Conservation (phyloP, 2,113 vertebrate species). For the Daphoenositta chrysoptera region DNA sequence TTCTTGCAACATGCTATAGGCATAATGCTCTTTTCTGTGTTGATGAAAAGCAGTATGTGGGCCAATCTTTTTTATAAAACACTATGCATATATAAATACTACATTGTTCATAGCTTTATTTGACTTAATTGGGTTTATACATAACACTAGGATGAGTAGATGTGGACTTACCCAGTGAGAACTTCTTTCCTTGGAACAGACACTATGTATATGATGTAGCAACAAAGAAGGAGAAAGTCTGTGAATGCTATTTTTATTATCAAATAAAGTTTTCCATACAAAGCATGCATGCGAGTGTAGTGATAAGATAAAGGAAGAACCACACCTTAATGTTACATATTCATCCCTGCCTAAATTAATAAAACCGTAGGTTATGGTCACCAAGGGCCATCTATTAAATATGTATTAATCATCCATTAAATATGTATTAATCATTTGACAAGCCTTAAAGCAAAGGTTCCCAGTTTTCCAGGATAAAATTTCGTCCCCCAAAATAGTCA, state of each 20-base stretch:
- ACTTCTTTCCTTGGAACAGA: conserved; percentile 89
- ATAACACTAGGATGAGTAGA: conserved; percentile 89
- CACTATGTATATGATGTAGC: conserved; percentile 91
- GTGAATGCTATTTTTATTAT: conserved; percentile 98
- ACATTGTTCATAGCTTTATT: conserved; percentile 99
- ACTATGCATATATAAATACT: conserved; percentile 99
- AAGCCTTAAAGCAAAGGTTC: neutral
- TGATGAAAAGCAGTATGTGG: conserved; percentile 92
- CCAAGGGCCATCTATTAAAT: neutral
- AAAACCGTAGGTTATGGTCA: neutral
- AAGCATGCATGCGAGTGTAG: conserved; percentile 71
- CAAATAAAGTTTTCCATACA: conserved; percentile 97
- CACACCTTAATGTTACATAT: neutral
- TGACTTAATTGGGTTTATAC: conserved; percentile 88
- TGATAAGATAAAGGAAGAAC: conserved; percentile 55
- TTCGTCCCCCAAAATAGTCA: neutral
- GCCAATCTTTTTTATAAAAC: conserved; percentile 95
- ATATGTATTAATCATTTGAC: neutral
- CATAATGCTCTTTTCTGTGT: conserved; percentile 89
- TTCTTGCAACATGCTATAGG: conserved; percentile 87
- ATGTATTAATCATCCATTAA: neutral
- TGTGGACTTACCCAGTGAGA: conserved; percentile 83
- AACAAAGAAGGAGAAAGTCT: conserved; percentile 88
- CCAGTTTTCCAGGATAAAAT: neutral
- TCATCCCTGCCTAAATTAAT: conserved; percentile 9